phyloP scores from a whole-genome alignment of 2,888 invertebrate genomes.

The Volucella zonaria region DNA sequence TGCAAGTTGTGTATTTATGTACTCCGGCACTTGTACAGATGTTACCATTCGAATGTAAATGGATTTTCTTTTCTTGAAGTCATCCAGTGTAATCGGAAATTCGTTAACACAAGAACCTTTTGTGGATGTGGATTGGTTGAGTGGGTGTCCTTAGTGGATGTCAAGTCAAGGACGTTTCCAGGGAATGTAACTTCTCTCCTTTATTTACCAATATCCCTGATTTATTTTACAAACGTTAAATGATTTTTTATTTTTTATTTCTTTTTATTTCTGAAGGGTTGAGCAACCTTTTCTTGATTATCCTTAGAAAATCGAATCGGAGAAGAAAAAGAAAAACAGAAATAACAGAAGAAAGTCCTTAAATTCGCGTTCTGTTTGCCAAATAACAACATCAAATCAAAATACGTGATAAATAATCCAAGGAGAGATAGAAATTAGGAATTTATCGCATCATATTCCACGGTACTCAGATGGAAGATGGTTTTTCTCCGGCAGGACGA shows the following conservation, averaged over 20 bases:
- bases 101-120: conserved; percentile 55
- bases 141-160: not conserved
- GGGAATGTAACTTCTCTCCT: conserved; percentile 27
- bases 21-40: conserved; percentile 53
- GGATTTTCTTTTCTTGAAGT: conserved; percentile 31
- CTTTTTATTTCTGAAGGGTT: not conserved
- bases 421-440: conserved; percentile 69
- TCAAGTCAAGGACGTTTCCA: conserved; percentile 40
- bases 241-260: conserved; percentile 17
- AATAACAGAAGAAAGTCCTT: conserved; percentile 62
- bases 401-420: conserved; percentile 73
- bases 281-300: conserved; percentile 62
- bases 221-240: conserved; percentile 41
- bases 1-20: conserved; percentile 49
- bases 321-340: conserved; percentile 2
- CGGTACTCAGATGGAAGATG: conserved; percentile 34
- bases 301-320: conserved; percentile 22
- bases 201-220: conserved; percentile 56
- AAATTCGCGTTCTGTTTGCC: conserved; percentile 71
- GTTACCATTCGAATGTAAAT: conserved; percentile 68
- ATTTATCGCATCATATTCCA: conserved; percentile 67
- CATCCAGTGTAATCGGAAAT: conserved; percentile 59
- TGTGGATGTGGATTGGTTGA: not conserved
- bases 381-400: conserved; percentile 74
- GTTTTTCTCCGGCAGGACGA: conserved; percentile 10